Evolutionary conservation across 2,113 vertebrate genomes (phyloP), one percentile per base, ranked within the genome.

Genomic region (Pseudorectes ferrugineus): DNA sequence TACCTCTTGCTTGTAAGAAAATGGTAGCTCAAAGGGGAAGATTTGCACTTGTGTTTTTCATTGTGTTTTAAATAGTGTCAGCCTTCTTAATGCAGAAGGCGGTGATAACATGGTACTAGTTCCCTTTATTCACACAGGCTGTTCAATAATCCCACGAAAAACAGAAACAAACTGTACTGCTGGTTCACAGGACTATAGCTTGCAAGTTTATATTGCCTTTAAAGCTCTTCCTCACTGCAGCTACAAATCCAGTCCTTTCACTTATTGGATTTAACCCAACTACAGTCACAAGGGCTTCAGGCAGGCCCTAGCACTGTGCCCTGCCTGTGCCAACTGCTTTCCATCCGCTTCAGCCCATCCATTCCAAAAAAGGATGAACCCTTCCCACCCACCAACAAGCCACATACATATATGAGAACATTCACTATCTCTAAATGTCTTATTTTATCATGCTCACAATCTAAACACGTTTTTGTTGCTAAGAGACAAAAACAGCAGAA

Each of bases 391-490:
- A 86, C 48, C 51, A 89, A 5, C 16, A 66, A 74, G 85, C 68
- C 74, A 89, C 83, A 94, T 76, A 85, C 22, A 80, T 48, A 17
- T 43, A 88, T 67, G 79, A 93, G 90, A 92, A 92, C 62, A 90
- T 83, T 52, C 40, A 74, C 88, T 20, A 70, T 26, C 71, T 79
- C 81, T n/a, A 79, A 79, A 88, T 20, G 57, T 84, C 90, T 95
- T 88, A 74, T 59, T 93, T 92, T 90, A 88, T 91, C 84, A 43
- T 2, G 54, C 81, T 94, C 55, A 73, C 67, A 85, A 96, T 74
- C 93, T 73, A 75, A 94, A 94, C 85, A 94, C 12, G 6, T 85
- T 96, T 92, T 88, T 95, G 95, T 95, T 95, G 96, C 90, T 97
- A 96, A 88, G 93, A 95, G 74, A 97, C 90, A 67, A 85, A 88